Base-by-base conservation (phyloP, 1,140 invertebrate genomes). In the Antheraea mylitta region DNA sequence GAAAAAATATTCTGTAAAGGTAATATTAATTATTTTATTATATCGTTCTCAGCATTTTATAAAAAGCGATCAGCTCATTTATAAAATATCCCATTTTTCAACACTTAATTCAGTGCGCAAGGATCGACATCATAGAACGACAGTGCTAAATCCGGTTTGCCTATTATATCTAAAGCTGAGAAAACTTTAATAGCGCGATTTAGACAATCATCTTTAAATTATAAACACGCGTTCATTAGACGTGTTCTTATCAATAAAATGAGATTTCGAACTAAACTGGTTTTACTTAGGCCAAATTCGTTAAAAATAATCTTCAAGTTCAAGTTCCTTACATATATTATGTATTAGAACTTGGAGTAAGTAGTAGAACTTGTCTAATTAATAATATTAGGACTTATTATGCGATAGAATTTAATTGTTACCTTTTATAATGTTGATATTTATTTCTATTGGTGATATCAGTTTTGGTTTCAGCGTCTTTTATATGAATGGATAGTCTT, bases 91-190 rank as follows among this genome's bases (percentile, higher is more conserved):
- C 82, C 71, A 70, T 67, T 68, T 77, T 67, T 86, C 86, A 67
- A 84, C 87, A 87, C 64, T 64, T 66, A 64, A 62, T 84, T 90
- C 87, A 82, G 86, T 82, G 87, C 87, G 87, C 87, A 90, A 90
- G 87, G 83, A 80, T 85, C 68, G 74, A 73, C 80, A 87, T 89
- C 80, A 89, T 79, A 69, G 78, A 77, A 79, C 69, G 64, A 70
- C 69, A 60, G 13, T 16, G 7, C n/a, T 48, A 45, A 9, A 6
- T 60, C 13, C 36, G 38, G 61, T 36, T 61, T 10, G 18, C n/a
- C 7, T 18, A 19, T 11, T 66, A 37, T 38, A 61, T n/a, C 45
- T 58, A 4, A 58, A 11, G 8, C 18, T 30, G 45, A 61, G 18
- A 74, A 45, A 71, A 71, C 60, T 71, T 69, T 37, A n/a, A 64